Evolutionary conservation across 2,113 vertebrate genomes (phyloP).

Genomic region (Trachemys scripta): DNA sequence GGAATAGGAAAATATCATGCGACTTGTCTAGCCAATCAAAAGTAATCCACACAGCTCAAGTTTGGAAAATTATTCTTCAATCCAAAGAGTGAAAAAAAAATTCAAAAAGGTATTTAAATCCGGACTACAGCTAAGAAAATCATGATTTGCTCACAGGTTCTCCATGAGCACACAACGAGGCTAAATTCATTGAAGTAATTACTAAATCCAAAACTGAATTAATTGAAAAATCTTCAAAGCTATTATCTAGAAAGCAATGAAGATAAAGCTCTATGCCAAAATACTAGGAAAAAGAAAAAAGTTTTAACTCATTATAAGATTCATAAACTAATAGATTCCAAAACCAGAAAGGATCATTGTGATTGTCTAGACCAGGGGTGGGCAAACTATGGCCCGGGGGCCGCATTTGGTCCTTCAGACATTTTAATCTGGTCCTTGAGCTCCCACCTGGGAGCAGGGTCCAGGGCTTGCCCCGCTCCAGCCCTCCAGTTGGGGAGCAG

Average conservation of each 20-base stretch:
- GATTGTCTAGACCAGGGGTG: too few relatives aligned
- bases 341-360: too few relatives aligned
- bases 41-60: background rate
- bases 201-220: background rate
- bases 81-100: background rate
- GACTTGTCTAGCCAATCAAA: background rate
- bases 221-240: background rate
- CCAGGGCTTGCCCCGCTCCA: too few relatives aligned
- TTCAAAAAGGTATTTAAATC: fast-evolving
- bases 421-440: too few relatives aligned
- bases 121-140: background rate
- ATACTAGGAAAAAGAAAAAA: slow-evolving; percentile 13
- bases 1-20: fast-evolving
- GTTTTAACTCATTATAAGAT: background rate
- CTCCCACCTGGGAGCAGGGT: too few relatives aligned
- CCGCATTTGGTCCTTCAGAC: too few relatives aligned
- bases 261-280: background rate
- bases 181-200: background rate
- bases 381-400: too few relatives aligned
- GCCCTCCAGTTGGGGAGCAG: too few relatives aligned
- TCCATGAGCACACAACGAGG: fast-evolving
- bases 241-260: background rate
- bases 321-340: too few relatives aligned
- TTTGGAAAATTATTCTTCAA: background rate
- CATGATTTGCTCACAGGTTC: background rate